Percentiles rank a stretch among this genome's conserved stretches.
phyloP scores from a whole-genome alignment of 2,797 vertebrate species.

The Momotus momota region DNA sequence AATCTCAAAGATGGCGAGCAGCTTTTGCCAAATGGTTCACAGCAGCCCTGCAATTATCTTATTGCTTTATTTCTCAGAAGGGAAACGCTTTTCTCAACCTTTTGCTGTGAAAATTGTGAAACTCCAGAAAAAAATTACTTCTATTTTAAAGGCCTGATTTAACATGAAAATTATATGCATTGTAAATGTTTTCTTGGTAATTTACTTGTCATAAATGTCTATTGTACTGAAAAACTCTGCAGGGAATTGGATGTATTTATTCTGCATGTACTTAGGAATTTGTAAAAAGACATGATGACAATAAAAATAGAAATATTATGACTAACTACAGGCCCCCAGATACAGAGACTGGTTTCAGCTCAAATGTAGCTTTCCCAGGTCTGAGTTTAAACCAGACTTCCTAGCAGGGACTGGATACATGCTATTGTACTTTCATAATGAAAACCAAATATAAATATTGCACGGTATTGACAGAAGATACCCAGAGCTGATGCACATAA shows the following conservation, averaged over 20 bases:
- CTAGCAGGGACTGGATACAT: not conserved
- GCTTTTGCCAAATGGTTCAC: constrained; percentile 50
- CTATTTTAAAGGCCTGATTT: constrained; percentile 66
- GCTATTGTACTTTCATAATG: not conserved
- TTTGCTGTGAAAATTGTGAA: constrained; percentile 61
- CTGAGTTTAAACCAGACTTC: constrained; percentile 42
- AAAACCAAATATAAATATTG: constrained; percentile 12
- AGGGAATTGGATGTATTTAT: constrained; percentile 56
- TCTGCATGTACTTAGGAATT: constrained; percentile 52
- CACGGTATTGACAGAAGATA: not conserved
- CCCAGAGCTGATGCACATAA: not conserved
- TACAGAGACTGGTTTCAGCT: constrained; percentile 42
- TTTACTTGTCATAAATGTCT: constrained; percentile 75
- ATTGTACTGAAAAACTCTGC: constrained; percentile 45
- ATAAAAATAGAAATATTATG: constrained; percentile 74
- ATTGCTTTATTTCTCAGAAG: constrained; percentile 67
- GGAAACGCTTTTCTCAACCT: constrained; percentile 27
- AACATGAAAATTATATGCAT: constrained; percentile 70
- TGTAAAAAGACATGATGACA: constrained; percentile 63
- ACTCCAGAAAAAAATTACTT: not conserved
- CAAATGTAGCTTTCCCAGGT: constrained; percentile 31
- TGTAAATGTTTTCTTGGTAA: constrained; percentile 75
- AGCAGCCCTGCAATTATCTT: constrained; percentile 29
- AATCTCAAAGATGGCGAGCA: constrained; percentile 13
- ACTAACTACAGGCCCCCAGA: constrained; percentile 30